These are phyloP conservation scores for Athetis lepigone DNA, from an alignment of 2,888 invertebrate genomes.

Conservation along the genomic window DNA sequence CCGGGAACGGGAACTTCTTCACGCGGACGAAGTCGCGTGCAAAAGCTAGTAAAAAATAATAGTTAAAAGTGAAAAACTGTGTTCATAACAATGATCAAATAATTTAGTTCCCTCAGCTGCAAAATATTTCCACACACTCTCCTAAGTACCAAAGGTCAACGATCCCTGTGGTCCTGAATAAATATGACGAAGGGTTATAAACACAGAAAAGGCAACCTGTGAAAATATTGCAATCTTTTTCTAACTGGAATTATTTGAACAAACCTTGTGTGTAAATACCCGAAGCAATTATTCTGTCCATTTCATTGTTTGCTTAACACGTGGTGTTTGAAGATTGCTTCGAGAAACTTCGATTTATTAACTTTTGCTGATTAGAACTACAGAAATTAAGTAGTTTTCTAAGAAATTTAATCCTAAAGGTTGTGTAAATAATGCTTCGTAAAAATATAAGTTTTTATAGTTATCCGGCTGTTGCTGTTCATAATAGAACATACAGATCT, in stretches of 20 bases:
- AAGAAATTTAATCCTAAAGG: neutral
- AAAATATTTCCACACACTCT: slow-evolving; percentile 26
- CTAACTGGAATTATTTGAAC: slow-evolving; percentile 39
- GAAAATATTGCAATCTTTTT: slow-evolving; percentile 53
- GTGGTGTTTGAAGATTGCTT: slow-evolving; percentile 16
- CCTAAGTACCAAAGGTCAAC: neutral
- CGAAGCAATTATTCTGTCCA: slow-evolving; percentile 31
- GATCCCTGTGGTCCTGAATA: slow-evolving; percentile 45
- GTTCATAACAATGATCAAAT: neutral
- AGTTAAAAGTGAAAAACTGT: neutral
- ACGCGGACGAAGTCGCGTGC: no score
- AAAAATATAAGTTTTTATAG: no score
- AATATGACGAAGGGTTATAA: slow-evolving; percentile 49
- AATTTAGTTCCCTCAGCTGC: slow-evolving; percentile 11
- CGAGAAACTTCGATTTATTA: slow-evolving; percentile 12
- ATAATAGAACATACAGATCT: no score
- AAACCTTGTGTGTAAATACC: slow-evolving; percentile 35
- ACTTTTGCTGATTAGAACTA: neutral
- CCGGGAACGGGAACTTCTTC: no score
- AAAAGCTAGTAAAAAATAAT: no score
- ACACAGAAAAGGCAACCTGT: slow-evolving; percentile 41
- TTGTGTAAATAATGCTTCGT: neutral
- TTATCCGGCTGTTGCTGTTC: no score
- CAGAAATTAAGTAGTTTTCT: neutral
- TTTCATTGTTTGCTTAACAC: slow-evolving; percentile 25